These are phyloP conservation scores for Ostrea denselamellosa DNA, from an alignment of 1,140 invertebrate species.

Conservation along the genomic window DNA sequence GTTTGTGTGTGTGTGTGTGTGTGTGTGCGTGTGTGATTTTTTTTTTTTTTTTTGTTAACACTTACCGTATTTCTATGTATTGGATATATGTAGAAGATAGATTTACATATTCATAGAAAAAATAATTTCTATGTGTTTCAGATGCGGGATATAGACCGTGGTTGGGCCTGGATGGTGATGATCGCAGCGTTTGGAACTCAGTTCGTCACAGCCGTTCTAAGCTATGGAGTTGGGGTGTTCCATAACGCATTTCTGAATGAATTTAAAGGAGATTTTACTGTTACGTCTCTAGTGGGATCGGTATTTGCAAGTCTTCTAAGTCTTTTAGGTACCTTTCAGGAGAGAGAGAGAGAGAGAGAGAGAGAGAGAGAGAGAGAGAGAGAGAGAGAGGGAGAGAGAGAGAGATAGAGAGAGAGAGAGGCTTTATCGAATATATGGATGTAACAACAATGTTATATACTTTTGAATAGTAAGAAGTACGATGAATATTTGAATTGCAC, in stretches of 20 bases:
- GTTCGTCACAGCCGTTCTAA: constrained; percentile 54
- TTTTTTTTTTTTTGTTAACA: no score
- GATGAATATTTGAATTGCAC: background rate
- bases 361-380: background rate
- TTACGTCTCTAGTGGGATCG: constrained; percentile 62
- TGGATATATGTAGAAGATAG: background rate
- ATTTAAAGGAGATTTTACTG: constrained; percentile 57
- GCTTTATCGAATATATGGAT: background rate
- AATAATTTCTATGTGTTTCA: background rate
- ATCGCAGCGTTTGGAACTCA: constrained; percentile 51
- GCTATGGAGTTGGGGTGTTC: constrained; percentile 61
- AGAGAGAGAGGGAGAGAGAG: background rate
- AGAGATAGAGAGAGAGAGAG: background rate
- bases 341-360: background rate
- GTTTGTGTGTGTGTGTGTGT: no score
- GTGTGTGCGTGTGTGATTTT: no score
- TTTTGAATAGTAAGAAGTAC: background rate
- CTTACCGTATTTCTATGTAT: no score
- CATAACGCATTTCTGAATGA: constrained; percentile 60
- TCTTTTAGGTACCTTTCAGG: constrained; percentile 53
- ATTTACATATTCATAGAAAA: background rate
- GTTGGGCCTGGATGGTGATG: constrained; percentile 69
- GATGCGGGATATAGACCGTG: constrained; percentile 58
- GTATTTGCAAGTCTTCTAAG: constrained; percentile 55
- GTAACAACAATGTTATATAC: background rate